Evolutionary conservation across 1,140 invertebrate species (phyloP), one percentile per base, ranked within the genome.

Genomic region (Diplogasteroides magnus): DNA sequence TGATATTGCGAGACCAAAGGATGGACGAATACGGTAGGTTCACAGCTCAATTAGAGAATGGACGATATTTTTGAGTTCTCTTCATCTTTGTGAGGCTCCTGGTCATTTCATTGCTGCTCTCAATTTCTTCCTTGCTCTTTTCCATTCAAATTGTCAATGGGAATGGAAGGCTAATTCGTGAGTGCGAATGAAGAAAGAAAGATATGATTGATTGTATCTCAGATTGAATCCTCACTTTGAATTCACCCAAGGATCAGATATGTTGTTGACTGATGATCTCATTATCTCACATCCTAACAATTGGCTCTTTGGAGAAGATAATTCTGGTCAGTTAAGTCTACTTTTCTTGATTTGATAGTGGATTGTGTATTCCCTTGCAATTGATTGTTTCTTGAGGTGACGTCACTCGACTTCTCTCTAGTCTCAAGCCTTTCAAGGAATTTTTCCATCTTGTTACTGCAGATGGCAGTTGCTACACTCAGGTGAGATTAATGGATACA

Each of bases 21-120:
- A 62, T 19, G n/a, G 19, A 19, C 37, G 19, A 48, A 19, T 6
- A 48, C 19, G 37, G 19, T 48, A 6, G 6, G 37, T 11, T 19
- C 19, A 48, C 37, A 48, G 6, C 19, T 6, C 37, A 48, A 19
- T 48, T 48, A 48, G 37, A 48, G 6, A 48, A 48, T 6, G 37
- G 6, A 48, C 19, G 37, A 11, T 60, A 11, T 13, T 48, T 67
- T 77, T 71, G 61, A 77, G 76, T 31, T 69, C 72, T 26, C 64
- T 78, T 23, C 77, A 78, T 31, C 69, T 78, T 23, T 81, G 78
- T 63, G 77, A 78, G 63, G 69, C 72, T 15, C 78, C 78, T 14
- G 78, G 78, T 1, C 72, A 64, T 31, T 79, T 79, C 69, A 67
- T 79, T 26, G 31, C 31, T 57, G 75, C 77, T 1, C 23, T 80